Evolutionary conservation across 2,113 vertebrate species (phyloP), one percentile per base, ranked within the genome.

Genomic region (Dipodomys stephensi): DNA sequence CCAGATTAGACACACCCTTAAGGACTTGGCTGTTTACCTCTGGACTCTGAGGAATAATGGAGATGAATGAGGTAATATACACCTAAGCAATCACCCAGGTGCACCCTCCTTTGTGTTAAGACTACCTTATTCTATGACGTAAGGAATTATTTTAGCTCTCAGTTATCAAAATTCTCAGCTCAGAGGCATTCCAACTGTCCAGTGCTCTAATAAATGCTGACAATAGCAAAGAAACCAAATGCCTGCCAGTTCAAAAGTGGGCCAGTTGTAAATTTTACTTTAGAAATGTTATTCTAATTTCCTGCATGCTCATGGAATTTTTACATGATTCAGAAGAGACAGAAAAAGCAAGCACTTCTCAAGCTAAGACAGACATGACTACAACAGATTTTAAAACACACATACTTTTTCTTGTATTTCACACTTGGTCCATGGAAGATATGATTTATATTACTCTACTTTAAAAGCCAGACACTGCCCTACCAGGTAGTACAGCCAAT

Each of bases 141-240:
- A 91, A 95, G 68, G 81, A 94, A 88, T 80, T 65, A 93, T 79
- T 79, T 90, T 73, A 57, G 86, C 80, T 95, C 87, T 96, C 1
- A 25, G 60, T 88, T 92, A 82, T 96, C 92, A 82, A 95, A 96
- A 92, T 91, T 87, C 78, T 97, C 95, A 96, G 73, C 72, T 91
- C 95, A 95, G 0, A 90, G 93, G 68, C 95, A 87, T 91, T 92
- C 85, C 46, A 95, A 92, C 19, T 84, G 89, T 77, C 87, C 95
- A 96, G 68, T 87, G 78, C 83, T 86, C 95, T 97, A 97, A 97
- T 90, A 95, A 97, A 95, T 88, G 92, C 7, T 20, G 90, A 72
- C 80, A 84, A 49, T 64, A 93, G 76, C 85, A 91, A 91, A 85
- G 88, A 76, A 95, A 95, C 72, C 1, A 0, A 53, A 57, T 27